A percentile compares a stretch with the other conserved stretches of the same genome.
Conservation (phyloP, 2,888 invertebrate genomes). For the Dioctria linearis region DNA sequence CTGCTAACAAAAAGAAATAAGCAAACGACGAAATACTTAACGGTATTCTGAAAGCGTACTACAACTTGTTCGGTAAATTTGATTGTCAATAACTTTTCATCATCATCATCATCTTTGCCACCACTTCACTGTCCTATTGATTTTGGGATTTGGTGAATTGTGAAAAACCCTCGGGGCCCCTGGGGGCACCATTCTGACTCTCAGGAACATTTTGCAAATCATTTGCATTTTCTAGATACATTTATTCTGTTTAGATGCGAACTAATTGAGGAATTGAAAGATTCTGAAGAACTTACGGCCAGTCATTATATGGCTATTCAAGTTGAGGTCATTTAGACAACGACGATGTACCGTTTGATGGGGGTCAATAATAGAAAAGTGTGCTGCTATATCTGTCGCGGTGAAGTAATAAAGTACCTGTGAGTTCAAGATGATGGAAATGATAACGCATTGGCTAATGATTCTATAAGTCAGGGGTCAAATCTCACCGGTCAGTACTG, state of each 20-base stretch:
- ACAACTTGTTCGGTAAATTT: slow-evolving; percentile 50
- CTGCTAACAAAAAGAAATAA: slow-evolving; percentile 23
- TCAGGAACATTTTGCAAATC: slow-evolving; percentile 6
- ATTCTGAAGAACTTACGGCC: slow-evolving; percentile 20
- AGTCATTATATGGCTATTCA: slow-evolving; percentile 11
- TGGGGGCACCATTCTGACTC: not conserved
- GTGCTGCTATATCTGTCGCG: too few species aligned
- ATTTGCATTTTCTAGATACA: slow-evolving; percentile 45
- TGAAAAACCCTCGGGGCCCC: slow-evolving; percentile 42
- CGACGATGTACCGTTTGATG: too few species aligned
- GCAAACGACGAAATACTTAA: slow-evolving; percentile 50
- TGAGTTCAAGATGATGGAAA: too few species aligned
- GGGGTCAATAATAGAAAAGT: too few species aligned
- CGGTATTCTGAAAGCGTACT: slow-evolving; percentile 38
- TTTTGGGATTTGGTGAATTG: slow-evolving; percentile 7
- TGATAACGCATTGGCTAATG: too few species aligned
- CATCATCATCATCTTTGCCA: slow-evolving; percentile 2
- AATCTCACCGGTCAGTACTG: too few species aligned
- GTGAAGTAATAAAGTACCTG: too few species aligned
- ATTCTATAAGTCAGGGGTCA: too few species aligned
- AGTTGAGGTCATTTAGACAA: too few species aligned
- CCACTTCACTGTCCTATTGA: not conserved
- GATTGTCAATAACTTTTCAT: slow-evolving; percentile 52
- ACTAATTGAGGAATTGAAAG: slow-evolving; percentile 30
- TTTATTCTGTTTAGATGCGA: slow-evolving; percentile 24